Conservation (phyloP, 2,113 vertebrate genomes). For the Hypanus sabinus region DNA sequence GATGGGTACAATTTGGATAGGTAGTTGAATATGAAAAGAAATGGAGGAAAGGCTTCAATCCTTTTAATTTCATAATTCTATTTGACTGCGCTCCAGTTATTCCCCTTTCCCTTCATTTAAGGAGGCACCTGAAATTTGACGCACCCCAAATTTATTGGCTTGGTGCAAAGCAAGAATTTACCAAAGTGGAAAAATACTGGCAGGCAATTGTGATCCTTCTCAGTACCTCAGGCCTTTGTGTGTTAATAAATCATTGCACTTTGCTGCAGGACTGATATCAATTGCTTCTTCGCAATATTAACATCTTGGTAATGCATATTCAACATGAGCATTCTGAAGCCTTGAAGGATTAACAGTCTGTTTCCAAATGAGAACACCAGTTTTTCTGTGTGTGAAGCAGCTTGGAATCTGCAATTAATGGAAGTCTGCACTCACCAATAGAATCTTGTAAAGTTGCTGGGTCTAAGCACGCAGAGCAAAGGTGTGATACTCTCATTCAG, state of each 20-base stretch:
- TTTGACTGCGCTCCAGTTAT: not conserved
- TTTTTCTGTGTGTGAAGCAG: too few relatives aligned
- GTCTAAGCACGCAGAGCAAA: not conserved
- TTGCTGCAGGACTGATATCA: not conserved
- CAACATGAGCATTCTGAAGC: not conserved
- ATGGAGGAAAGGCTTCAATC: not conserved
- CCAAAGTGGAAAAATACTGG: not conserved
- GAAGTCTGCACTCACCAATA: not conserved
- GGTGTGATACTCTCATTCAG: not conserved
- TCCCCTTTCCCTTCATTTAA: not conserved
- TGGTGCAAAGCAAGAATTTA: not conserved
- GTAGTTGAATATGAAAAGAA: not conserved
- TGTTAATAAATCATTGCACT: not conserved
- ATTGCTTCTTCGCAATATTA: not conserved
- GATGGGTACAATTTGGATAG: not conserved
- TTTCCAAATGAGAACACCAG: not conserved
- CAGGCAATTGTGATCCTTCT: not conserved
- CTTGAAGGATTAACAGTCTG: not conserved
- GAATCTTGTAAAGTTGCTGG: not conserved
- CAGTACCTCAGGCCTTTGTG: not conserved
- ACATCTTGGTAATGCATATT: not conserved
- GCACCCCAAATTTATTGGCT: not conserved
- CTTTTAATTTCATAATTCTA: not conserved
- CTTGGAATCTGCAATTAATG: constrained; percentile 10
- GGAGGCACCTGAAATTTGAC: not conserved